A percentile compares a stretch with the other conserved stretches of the same genome.
These are phyloP conservation scores for Epinephelus coioides DNA, from an alignment of 2,797 vertebrate genomes.

Conservation along the genomic window DNA sequence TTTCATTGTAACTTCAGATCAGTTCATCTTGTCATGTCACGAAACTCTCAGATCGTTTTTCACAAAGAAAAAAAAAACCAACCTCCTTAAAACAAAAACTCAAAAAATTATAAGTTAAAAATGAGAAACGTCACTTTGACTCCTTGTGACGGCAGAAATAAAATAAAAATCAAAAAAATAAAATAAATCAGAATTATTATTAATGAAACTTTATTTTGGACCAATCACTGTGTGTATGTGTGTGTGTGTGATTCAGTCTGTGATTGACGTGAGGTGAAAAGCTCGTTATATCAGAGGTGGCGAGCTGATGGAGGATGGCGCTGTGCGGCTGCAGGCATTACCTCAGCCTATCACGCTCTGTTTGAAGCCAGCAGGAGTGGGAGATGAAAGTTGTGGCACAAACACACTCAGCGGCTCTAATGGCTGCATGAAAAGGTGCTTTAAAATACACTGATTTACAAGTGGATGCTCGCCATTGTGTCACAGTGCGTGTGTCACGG, in stretches of 20 bases:
- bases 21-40: too few relatives aligned
- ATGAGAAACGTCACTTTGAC: too few relatives aligned
- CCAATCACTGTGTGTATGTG: too few relatives aligned
- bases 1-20: too few relatives aligned
- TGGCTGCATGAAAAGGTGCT: constrained; percentile 77
- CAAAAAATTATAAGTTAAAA: too few relatives aligned
- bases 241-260: neutral
- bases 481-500: constrained; percentile 32
- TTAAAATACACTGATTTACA: constrained; percentile 74
- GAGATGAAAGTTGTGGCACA: constrained; percentile 80
- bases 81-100: too few relatives aligned
- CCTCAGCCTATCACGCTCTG: constrained; percentile 50
- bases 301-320: neutral
- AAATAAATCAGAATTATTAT: too few relatives aligned
- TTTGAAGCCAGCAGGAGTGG: constrained; percentile 79
- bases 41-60: too few relatives aligned
- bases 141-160: too few relatives aligned
- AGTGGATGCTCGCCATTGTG: constrained; percentile 53
- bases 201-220: too few relatives aligned
- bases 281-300: neutral
- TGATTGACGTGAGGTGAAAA: neutral
- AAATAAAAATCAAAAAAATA: too few relatives aligned
- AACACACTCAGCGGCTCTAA: constrained; percentile 62
- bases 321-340: constrained; percentile 12
- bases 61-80: too few relatives aligned